Conservation (phyloP, 2,888 invertebrate species). For the Eumerus sabulonum region DNA sequence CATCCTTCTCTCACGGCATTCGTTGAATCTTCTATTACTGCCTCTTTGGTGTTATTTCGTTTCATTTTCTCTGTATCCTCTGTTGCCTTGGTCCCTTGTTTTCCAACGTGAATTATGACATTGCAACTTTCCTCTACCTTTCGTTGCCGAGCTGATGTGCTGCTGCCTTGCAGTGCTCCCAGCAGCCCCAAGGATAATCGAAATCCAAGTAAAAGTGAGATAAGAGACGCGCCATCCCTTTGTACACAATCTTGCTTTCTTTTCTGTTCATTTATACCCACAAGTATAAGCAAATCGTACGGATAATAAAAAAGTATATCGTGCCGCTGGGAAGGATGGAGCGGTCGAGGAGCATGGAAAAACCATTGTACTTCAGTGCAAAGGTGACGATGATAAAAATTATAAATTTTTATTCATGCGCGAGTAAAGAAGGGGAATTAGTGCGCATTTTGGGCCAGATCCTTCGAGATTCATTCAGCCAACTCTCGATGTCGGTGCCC, state of each 20-base stretch:
- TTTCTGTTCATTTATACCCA: too few species aligned
- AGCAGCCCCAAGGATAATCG: constrained; percentile 23
- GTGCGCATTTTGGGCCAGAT: constrained; percentile 49
- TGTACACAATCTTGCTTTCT: too few species aligned
- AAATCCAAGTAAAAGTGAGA: constrained; percentile 44
- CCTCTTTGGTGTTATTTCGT: constrained; percentile 9
- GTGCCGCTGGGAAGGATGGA: constrained; percentile 48
- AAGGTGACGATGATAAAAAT: constrained; percentile 67
- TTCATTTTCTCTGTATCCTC: constrained; percentile 24
- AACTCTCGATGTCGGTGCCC: constrained; percentile 19
- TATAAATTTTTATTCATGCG: constrained; percentile 57
- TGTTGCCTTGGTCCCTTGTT: too few species aligned
- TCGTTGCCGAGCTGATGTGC: constrained; percentile 7
- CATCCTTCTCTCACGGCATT: not conserved
- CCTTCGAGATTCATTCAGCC: constrained; percentile 53
- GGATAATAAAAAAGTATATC: constrained; percentile 55
- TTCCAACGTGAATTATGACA: constrained; percentile 33
- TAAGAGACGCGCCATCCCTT: constrained; percentile 39
- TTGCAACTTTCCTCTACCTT: constrained; percentile 31
- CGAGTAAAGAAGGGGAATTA: constrained; percentile 60
- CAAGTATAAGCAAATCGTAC: constrained; percentile 40
- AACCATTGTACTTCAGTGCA: constrained; percentile 56
- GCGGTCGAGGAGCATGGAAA: constrained; percentile 7
- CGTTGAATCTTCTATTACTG: constrained; percentile 1
- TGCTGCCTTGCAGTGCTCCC: not conserved